A percentile compares a stretch with the other conserved stretches of the same genome.
Evolutionary conservation across 1,140 invertebrate genomes (phyloP).

Genomic region (Drosophila melanica): DNA sequence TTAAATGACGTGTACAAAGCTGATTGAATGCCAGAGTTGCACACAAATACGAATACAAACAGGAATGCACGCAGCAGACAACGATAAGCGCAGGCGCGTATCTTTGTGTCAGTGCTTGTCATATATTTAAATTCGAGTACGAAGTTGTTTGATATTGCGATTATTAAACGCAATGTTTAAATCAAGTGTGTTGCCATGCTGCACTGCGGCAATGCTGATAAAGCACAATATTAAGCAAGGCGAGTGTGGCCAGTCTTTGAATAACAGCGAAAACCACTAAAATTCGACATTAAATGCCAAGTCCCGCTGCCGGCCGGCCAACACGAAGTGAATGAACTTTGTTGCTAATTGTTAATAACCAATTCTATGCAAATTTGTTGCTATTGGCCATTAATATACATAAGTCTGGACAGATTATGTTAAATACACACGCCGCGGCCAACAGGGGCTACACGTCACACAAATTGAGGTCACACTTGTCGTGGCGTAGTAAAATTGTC

Average conservation of each 20-base stretch:
- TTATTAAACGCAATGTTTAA: constrained; percentile 26
- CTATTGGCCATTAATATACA: constrained; percentile 2
- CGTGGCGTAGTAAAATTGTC: constrained; percentile 6
- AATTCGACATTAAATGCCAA: constrained; percentile 7
- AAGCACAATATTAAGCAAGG: background rate
- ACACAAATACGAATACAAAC: constrained; percentile 2
- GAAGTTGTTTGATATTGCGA: constrained; percentile 23
- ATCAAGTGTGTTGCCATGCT: constrained; percentile 28
- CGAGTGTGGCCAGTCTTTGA: constrained; percentile 16
- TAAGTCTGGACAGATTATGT: background rate
- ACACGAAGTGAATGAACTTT: constrained; percentile 54
- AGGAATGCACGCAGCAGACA: constrained; percentile 3
- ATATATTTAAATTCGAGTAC: constrained; percentile 29
- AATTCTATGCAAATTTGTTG: constrained; percentile 37
- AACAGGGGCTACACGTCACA: constrained; percentile 28
- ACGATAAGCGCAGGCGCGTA: constrained; percentile 59
- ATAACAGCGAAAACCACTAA: background rate
- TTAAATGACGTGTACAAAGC: constrained; percentile 74
- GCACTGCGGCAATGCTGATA: constrained; percentile 9
- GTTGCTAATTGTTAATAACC: constrained; percentile 27
- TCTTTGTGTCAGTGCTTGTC: background rate
- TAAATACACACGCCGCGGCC: constrained; percentile 19
- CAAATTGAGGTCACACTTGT: constrained; percentile 30
- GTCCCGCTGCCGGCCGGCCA: constrained; percentile 1
- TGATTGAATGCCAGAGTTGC: constrained; percentile 55